These are phyloP conservation scores for Arbacia lixula DNA, from an alignment of 53 echinoderm and acorn worm genomes.

Conservation along the genomic window DNA sequence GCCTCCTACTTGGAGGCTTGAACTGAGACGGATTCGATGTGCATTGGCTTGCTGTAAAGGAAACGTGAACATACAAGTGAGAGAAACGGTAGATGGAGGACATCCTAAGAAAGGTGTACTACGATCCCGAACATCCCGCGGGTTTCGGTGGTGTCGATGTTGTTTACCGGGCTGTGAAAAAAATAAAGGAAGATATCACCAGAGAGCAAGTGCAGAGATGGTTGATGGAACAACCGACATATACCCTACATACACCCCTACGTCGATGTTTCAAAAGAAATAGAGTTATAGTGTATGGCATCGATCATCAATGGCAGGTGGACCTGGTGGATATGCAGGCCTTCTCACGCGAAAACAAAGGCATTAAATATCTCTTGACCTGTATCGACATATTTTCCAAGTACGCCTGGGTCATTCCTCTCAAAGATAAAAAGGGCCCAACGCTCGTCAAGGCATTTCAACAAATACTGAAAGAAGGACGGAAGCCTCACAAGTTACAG, in stretches of 20 bases:
- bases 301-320: conserved; percentile 64
- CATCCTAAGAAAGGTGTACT: conserved; percentile 59
- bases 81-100: conserved; percentile 29
- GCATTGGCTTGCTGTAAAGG: conserved; percentile 63
- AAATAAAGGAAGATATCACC: background rate
- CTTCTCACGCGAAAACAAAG: background rate
- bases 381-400: conserved; percentile 70
- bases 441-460: conserved; percentile 53
- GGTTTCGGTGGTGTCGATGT: conserved; percentile 58
- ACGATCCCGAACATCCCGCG: conserved; percentile 71
- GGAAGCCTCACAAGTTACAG: conserved; percentile 54
- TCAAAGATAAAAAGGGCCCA: conserved; percentile 67
- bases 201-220: conserved; percentile 45
- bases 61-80: conserved; percentile 34
- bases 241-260: conserved; percentile 64
- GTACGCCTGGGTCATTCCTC: conserved; percentile 53
- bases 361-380: conserved; percentile 41
- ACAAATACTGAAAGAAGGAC: conserved; percentile 36
- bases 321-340: conserved; percentile 64
- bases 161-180: conserved; percentile 20
- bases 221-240: conserved; percentile 55
- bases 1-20: conserved; percentile 18
- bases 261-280: conserved; percentile 56
- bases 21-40: conserved; percentile 25
- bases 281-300: conserved; percentile 52